These are phyloP conservation scores for Rhinella marina DNA, from an alignment of 2,797 vertebrate species.

Conservation along the genomic window DNA sequence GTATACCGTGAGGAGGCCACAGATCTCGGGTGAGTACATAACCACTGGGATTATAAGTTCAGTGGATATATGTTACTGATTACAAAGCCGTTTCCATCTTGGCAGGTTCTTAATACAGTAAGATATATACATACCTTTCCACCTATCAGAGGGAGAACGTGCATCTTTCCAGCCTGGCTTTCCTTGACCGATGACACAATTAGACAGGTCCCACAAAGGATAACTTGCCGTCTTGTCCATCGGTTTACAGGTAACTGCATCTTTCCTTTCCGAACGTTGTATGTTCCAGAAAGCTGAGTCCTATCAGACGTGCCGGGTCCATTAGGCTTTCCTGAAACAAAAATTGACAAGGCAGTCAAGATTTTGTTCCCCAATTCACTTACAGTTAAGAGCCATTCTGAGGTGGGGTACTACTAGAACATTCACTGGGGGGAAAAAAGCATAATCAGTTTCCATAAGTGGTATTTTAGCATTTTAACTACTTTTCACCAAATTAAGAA, in stretches of 20 bases:
- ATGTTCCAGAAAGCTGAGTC: conserved; percentile 93
- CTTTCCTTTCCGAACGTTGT: conserved; percentile 97
- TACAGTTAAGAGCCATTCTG: no score
- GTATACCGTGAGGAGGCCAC: no score
- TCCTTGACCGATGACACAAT: conserved; percentile 97
- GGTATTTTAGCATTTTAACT: no score
- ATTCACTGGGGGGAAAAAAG: no score
- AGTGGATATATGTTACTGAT: no score
- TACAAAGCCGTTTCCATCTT: background rate
- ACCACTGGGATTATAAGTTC: no score
- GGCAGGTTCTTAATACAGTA: background rate
- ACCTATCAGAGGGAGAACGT: conserved; percentile 94
- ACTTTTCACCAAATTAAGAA: no score
- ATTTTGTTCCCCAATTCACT: background rate
- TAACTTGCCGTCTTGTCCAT: conserved; percentile 95
- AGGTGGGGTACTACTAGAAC: no score
- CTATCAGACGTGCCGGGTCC: conserved; percentile 87
- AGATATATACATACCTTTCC: conserved; percentile 84
- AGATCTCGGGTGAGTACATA: no score
- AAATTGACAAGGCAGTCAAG: conserved; percentile 31
- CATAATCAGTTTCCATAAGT: no score
- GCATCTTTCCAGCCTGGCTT: conserved; percentile 95
- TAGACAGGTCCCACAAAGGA: conserved; percentile 95
- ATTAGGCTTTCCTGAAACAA: conserved; percentile 89
- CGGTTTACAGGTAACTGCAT: conserved; percentile 96